Percentiles rank a stretch among this genome's conserved stretches.
Conservation (phyloP, 2,888 invertebrate genomes). For the Oegoconia quadripuncta region DNA sequence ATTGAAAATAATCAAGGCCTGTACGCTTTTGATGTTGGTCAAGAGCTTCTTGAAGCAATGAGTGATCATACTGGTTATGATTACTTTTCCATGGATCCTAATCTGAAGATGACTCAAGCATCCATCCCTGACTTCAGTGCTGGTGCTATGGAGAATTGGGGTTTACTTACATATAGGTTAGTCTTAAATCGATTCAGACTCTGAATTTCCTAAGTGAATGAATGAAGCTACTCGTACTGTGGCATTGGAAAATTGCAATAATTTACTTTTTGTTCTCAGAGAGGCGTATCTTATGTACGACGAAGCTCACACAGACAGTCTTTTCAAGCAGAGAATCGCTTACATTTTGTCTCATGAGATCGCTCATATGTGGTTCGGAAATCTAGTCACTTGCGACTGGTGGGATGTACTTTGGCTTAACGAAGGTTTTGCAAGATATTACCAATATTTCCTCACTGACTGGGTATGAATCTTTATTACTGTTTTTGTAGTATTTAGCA, state of each 20-base stretch:
- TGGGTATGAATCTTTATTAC: constrained; percentile 68
- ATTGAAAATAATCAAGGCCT: constrained; percentile 47
- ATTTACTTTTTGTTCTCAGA: constrained; percentile 29
- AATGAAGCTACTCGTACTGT: neutral
- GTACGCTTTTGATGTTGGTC: constrained; percentile 63
- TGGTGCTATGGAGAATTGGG: constrained; percentile 94
- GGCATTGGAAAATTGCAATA: neutral
- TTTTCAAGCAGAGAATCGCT: constrained; percentile 74
- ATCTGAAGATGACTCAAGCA: constrained; percentile 82
- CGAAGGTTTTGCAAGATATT: constrained; percentile 85
- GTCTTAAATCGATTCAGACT: neutral
- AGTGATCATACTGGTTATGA: constrained; percentile 75
- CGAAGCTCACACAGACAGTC: constrained; percentile 50
- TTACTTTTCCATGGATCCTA: constrained; percentile 64
- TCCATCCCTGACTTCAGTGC: constrained; percentile 88
- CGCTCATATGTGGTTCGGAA: constrained; percentile 87
- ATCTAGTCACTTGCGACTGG: constrained; percentile 81
- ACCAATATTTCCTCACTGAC: constrained; percentile 83
- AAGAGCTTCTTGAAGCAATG: constrained; percentile 66
- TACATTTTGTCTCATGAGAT: constrained; percentile 84
- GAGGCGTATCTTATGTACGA: constrained; percentile 71
- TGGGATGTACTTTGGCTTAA: constrained; percentile 83
- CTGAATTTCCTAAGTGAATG: neutral
- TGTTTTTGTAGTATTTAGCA: neutral
- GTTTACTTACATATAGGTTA: constrained; percentile 86